Evolutionary conservation across 2,113 vertebrate species (phyloP), one percentile per base, ranked within the genome.

Genomic region (Cebus imitator): DNA sequence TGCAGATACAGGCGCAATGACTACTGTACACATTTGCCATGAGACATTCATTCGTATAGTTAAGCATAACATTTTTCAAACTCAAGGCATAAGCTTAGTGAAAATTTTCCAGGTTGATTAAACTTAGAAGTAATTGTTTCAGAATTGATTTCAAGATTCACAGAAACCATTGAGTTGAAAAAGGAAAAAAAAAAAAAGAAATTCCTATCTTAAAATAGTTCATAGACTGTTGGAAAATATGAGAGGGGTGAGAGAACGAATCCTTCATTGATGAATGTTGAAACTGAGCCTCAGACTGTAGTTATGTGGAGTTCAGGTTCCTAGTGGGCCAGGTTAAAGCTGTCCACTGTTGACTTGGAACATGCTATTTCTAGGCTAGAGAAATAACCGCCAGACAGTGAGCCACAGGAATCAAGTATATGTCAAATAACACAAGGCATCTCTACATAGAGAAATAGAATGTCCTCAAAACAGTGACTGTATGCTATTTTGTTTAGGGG

Each of bases 71-170:
- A 79, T 58, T 83, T 96, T 82, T 93, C 70, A 87, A 73, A 92
- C 70, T 48, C 52, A 32, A 79, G 58, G 43, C 27, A 66, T 40
- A 75, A 13, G 43, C 10, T 90, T 91, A 81, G 8, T 48, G 94
- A 90, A 91, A 75, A 32, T 16, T 83, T 79, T 94, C 40, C 13
- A 95, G 23, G 30, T 88, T 13, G 48, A 80, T 32, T 37, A 80
- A 96, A 78, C 5, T 25, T 78, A 18, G 21, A 97, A 92, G 43
- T 45, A 73, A 73, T 57, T 79, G 64, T 52, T 80, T 76, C 50
- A 83, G 43, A 97, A 84, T 2, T 81, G 14, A 88, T 79, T 85
- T 76, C 27, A 70, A 93, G n/a, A 80, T 91, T 75, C 72, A 92
- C 2, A 72, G 48, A 21, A 78, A 61, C 3, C 37, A 91, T 11